Evolutionary conservation across 1,140 invertebrate species (phyloP).

Genomic region (Leptopilina boulardi): DNA sequence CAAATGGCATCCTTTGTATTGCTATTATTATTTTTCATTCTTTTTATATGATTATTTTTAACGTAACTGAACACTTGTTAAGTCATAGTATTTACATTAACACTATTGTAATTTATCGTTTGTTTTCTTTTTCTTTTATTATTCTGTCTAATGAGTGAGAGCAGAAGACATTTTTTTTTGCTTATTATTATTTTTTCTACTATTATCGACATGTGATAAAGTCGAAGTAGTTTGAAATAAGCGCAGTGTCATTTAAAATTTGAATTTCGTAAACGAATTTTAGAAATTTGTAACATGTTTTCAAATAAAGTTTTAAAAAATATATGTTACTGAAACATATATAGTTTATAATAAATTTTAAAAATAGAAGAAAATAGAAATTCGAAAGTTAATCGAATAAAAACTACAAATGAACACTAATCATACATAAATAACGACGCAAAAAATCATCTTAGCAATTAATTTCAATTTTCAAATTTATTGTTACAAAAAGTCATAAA

Average conservation of each 20-base stretch:
- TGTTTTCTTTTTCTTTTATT: not conserved
- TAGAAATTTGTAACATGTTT: too few species aligned
- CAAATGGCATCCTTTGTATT: not conserved
- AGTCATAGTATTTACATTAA: not conserved
- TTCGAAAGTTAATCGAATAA: too few species aligned
- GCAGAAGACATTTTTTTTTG: not conserved
- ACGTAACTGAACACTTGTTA: not conserved
- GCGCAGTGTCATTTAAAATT: not conserved
- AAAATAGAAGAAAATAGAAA: too few species aligned
- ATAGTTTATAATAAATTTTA: too few species aligned
- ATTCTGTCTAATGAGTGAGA: not conserved
- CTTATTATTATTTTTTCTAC: not conserved
- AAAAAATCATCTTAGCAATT: too few species aligned
- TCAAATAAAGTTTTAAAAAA: too few species aligned
- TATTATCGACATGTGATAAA: not conserved
- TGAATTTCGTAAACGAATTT: not conserved
- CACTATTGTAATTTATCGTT: not conserved
- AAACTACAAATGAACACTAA: too few species aligned
- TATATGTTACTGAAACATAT: too few species aligned
- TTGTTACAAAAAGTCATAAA: too few species aligned
- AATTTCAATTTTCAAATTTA: too few species aligned
- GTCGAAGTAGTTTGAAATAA: not conserved
- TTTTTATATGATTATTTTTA: not conserved
- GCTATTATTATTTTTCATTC: not conserved
- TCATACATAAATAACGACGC: too few species aligned